Evolutionary conservation across 2,888 invertebrate species (phyloP).

Genomic region (Agrochola macilenta): DNA sequence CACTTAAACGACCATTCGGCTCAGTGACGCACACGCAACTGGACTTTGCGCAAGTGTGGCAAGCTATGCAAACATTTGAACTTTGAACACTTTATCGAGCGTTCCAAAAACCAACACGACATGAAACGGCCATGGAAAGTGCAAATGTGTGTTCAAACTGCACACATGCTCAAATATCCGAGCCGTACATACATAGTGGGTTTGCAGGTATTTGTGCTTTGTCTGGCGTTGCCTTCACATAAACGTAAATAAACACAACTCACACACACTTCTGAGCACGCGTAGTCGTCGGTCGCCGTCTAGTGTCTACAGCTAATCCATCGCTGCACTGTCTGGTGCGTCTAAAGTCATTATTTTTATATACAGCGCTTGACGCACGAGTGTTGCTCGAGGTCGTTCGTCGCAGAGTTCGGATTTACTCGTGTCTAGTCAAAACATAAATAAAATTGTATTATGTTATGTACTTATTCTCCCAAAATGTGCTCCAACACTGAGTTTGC

Average conservation of each 20-base stretch:
- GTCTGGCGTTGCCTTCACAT: background rate
- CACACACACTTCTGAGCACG: background rate
- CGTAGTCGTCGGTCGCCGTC: background rate
- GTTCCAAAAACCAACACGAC: background rate
- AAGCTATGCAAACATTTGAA: conserved; percentile 19
- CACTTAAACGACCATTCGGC: conserved; percentile 3
- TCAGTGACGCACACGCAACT: conserved; percentile 13
- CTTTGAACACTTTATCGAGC: conserved; percentile 9
- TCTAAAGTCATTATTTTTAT: conserved; percentile 3
- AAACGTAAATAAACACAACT: background rate
- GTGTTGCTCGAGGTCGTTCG: background rate
- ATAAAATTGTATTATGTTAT: background rate
- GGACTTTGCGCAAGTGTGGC: conserved; percentile 19
- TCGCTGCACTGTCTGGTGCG: background rate
- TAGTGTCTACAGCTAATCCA: background rate
- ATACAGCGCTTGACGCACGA: conserved; percentile 3
- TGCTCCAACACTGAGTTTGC: background rate
- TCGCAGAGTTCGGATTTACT: background rate
- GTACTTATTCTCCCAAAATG: background rate
- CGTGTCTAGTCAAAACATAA: background rate
- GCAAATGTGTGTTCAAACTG: conserved; percentile 15
- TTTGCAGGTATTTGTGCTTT: conserved; percentile 17
- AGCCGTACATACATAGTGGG: too few species aligned
- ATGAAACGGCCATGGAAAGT: background rate
- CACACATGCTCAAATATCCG: conserved; percentile 14